A percentile compares a stretch with the other conserved stretches of the same genome.
These are phyloP conservation scores for Eubasilissa splendida DNA, from an alignment of 2,888 invertebrate genomes.

Conservation along the genomic window DNA sequence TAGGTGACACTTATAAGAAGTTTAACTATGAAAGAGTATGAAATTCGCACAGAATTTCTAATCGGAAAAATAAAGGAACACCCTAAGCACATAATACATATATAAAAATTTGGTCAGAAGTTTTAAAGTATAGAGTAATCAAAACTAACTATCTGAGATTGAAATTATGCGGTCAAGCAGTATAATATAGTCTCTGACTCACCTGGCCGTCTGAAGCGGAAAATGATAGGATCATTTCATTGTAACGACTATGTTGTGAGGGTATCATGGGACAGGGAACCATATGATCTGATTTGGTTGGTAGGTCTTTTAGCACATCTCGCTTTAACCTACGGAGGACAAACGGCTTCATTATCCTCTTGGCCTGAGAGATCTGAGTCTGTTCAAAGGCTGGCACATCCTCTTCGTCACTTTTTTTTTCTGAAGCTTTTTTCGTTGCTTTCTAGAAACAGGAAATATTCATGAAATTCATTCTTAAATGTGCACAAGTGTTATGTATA, in stretches of 20 bases:
- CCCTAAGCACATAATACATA: too few species aligned
- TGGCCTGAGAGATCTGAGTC: slow-evolving; percentile 92
- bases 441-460: slow-evolving; percentile 65
- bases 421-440: slow-evolving; percentile 70
- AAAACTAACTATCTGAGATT: too few species aligned
- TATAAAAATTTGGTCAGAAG: too few species aligned
- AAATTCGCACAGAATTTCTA: too few species aligned
- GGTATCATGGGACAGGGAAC: slow-evolving; percentile 77
- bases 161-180: neutral
- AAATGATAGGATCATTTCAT: slow-evolving; percentile 79
- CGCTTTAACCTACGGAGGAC: slow-evolving; percentile 89
- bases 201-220: slow-evolving; percentile 76
- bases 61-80: too few species aligned
- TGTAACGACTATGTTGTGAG: slow-evolving; percentile 83
- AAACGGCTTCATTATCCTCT: slow-evolving; percentile 96
- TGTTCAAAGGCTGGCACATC: slow-evolving; percentile 87
- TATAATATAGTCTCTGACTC: slow-evolving; percentile 58
- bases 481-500: neutral
- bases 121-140: too few species aligned
- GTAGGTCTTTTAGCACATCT: slow-evolving; percentile 89
- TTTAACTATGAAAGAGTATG: too few species aligned
- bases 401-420: slow-evolving; percentile 67
- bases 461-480: too few species aligned
- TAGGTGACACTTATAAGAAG: too few species aligned
- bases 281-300: slow-evolving; percentile 83